Base-by-base conservation (phyloP, 2,888 invertebrate genomes). In the Drosophila nr. perissopoda region DNA sequence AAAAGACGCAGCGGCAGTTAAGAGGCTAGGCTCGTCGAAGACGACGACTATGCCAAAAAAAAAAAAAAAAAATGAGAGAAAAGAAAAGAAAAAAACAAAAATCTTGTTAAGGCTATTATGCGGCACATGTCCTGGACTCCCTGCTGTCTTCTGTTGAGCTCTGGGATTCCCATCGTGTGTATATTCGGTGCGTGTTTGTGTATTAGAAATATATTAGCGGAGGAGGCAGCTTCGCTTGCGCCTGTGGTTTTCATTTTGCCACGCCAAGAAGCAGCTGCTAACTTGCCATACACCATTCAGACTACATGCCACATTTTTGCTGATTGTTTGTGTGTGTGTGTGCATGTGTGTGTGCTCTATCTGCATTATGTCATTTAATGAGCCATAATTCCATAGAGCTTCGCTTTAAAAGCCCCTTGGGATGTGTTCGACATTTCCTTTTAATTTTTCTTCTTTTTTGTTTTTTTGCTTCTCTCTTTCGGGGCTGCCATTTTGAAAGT, bases 1-100 rank as follows among this genome's bases (percentile, higher is more conserved):
- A 88, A 86, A 88, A 78, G 89, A 84, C 83, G 77, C 80, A 87
- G 76, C 66, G 79, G 86, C 89, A 88, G 86, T 84, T 84, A 86
- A 81, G 83, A 70, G 72, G 74, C 64, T 76, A 46, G 25, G 46
- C 46, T 46, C 56, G 80, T 73, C 65, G 64, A 69, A 63, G 59
- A 48, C 48, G 70, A 38, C 40, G 64, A 62, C 63, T 57, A 62
- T 46, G 60, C 68, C 72, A 69, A 83, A 7, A 16, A 21, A 13
- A 46, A 7, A 13, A n/a, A n/a, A 10, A 42, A 8, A 4, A 8
- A 21, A 21, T 21, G 1, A 2, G 36, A 36, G 36, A 16, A 36
- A 7, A 18, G 36, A 11, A 42, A 11, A 21, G 25, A 25, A 7
- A 46, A 46, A 46, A 25, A 6, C 46, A 25, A 46, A 86, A 84